Base-by-base conservation (phyloP, 2,888 invertebrate genomes). In the Caenorhabditis drosophilae region DNA sequence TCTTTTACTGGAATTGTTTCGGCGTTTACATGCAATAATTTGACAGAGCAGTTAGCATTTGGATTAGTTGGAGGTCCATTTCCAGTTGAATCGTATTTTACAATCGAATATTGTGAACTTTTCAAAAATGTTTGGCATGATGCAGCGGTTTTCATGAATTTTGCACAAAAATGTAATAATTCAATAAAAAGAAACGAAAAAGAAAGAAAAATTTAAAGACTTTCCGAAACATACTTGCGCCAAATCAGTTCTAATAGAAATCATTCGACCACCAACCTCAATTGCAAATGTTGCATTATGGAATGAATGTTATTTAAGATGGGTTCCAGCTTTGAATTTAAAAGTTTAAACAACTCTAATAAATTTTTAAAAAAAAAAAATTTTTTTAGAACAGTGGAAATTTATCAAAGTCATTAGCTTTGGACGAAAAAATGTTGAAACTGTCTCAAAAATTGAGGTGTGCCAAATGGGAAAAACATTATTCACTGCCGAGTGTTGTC, bases 1-100 rank as follows among this genome's bases (percentile, higher is more conserved):
- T 89, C 90, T 15, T 91, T 92, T 79, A 88, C 92, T 75, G 92
- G 93, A 12, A 87, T 94, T 50, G 93, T 93, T 82, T 92, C 93
- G 78, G 93, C 93, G 35, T 95, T 95, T 86, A 41, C 70, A 11
- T 70, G 71, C 46, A 67, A 67, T 22, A 56, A 57, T 26, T 35
- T 68, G 2, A 50, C 59, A 15, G 73, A 74, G 31, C 68, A 68
- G 36, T 34, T 70, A 15, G 41, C 57, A 2, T 36, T 48, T 15
- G 27, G 41, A 26, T 57, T 63, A 9, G 59, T 53, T 12, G 70
- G 70, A 15, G 62, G 60, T 11, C 66, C 70, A 4, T 69, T 69
- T 48, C 73, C 73, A 4, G 31, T 73, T 20, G 54, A 55, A 25
- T 47, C 56, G 22, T 69, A 67, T 42, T 73, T 42, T 50, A 50